Conservation (phyloP, 2,797 vertebrate species). For the Valencia hispanica region DNA sequence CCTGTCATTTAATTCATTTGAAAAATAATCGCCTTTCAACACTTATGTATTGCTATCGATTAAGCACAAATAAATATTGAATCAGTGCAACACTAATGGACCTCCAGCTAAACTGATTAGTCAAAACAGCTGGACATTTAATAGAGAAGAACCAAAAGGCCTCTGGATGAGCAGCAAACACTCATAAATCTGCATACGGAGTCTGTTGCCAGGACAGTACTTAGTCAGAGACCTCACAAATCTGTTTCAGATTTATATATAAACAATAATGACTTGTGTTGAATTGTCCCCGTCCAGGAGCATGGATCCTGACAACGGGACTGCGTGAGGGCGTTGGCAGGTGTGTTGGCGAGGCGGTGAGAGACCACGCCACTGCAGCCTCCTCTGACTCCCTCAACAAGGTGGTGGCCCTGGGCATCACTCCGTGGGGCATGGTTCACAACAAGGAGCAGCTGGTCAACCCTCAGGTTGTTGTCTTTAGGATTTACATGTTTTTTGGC, state of each 20-base stretch:
- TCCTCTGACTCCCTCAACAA: conserved; percentile 79
- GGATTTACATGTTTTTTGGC: background rate
- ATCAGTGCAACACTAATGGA: too few relatives aligned
- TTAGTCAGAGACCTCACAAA: background rate
- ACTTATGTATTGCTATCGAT: too few relatives aligned
- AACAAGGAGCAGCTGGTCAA: conserved; percentile 82
- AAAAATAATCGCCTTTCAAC: too few relatives aligned
- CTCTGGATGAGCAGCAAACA: too few relatives aligned
- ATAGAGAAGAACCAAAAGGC: too few relatives aligned
- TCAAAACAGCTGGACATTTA: too few relatives aligned
- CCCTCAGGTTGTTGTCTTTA: conserved; percentile 79
- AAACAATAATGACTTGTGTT: background rate
- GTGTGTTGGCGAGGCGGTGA: conserved; percentile 89
- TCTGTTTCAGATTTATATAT: too few relatives aligned
- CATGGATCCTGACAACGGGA: conserved; percentile 90
- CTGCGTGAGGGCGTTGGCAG: conserved; percentile 85
- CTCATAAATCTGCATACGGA: too few relatives aligned
- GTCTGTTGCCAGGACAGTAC: background rate
- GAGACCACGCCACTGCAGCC: conserved; percentile 87
- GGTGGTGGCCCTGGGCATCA: conserved; percentile 88
- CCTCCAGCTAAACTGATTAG: too few relatives aligned
- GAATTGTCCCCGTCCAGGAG: conserved; percentile 74
- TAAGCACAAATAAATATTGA: too few relatives aligned
- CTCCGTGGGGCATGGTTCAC: conserved; percentile 88
- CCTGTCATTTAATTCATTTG: too few relatives aligned